These are phyloP conservation scores for Iguana delicatissima DNA, from an alignment of 2,797 vertebrate species.

Conservation along the genomic window DNA sequence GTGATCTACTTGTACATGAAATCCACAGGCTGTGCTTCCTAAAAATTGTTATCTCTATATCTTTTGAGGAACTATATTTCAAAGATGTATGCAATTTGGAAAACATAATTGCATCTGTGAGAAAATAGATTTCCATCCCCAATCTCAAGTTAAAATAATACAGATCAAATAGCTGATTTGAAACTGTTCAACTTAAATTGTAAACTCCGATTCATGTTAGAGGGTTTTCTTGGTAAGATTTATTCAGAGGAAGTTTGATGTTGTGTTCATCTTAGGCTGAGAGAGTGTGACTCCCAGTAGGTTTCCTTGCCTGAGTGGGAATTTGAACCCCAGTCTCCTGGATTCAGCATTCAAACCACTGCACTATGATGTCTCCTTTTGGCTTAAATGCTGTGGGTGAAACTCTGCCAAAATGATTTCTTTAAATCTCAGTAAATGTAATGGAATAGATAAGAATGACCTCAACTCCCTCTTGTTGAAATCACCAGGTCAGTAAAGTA, in stretches of 20 bases:
- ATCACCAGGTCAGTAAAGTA: background rate
- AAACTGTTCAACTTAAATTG: background rate
- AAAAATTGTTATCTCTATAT: slow-evolving; percentile 64
- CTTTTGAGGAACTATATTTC: slow-evolving; percentile 57
- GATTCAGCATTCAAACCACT: too few relatives aligned
- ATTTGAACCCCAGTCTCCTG: too few relatives aligned
- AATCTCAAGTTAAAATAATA: slow-evolving; percentile 3
- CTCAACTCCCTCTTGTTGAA: background rate
- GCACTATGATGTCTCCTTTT: background rate
- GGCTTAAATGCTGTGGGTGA: slow-evolving; percentile 27
- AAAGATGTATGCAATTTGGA: slow-evolving; percentile 43
- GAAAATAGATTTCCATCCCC: background rate
- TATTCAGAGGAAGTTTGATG: too few relatives aligned
- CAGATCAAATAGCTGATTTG: background rate
- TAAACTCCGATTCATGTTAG: too few relatives aligned
- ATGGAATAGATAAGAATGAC: background rate
- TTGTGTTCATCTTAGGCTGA: too few relatives aligned
- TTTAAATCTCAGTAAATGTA: background rate
- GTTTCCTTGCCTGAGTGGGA: too few relatives aligned
- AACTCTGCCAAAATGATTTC: background rate
- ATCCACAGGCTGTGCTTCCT: slow-evolving; percentile 70
- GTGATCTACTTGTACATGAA: slow-evolving; percentile 79
- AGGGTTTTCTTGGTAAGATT: too few relatives aligned
- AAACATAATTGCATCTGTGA: background rate
- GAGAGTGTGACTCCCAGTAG: too few relatives aligned